Evolutionary conservation across 1,140 invertebrate species (phyloP), one percentile per base, ranked within the genome.

Genomic region (Dendroctonus ponderosae): DNA sequence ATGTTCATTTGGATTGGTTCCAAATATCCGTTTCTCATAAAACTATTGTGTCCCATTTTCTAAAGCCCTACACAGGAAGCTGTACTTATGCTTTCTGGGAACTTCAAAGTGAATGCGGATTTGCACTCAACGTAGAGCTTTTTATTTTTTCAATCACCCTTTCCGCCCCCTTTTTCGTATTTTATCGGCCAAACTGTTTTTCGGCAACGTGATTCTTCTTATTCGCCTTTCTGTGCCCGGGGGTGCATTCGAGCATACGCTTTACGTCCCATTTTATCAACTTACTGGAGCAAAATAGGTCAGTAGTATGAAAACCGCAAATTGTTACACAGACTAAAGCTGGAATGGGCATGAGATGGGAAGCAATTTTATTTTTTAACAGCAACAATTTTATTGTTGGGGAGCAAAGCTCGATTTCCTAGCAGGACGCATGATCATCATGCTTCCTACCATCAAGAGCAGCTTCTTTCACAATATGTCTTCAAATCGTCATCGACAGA

Each of bases 111-210:
- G n/a, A 46, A 46, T 9, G n/a, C 43, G n/a, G 43, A 46, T 46
- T 46, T 46, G 43, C n/a, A 46, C 43, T 46, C 43, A 46, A 12
- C 43, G 43, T 9, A 5, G 5, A 15, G 7, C 14, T 51, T 51
- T n/a, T 15, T 7, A n/a, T 51, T 51, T 51, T 51, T 51, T 46
- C 43, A 46, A 46, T 46, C 43, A 46, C 43, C 43, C 26, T 46
- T 46, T 46, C 8, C 43, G 1, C 14, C 14, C 49, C 49, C 2
- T 14, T 51, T 51, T 51, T 51, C 26, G 26, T 26, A 26, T 26
- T 26, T 26, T 51, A 15, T 51, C 49, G 49, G 2, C 49, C 14
- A 2, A 51, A 51, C 11, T 51, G 15, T 15, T 7, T 51, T 51
- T 51, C 15, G 9, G 15, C 11, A 51, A 51, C 49, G 15, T 51